Evolutionary conservation across 35 echinoderm and acorn worm species (phyloP).

Genomic region (Ophioderma brevispina): DNA sequence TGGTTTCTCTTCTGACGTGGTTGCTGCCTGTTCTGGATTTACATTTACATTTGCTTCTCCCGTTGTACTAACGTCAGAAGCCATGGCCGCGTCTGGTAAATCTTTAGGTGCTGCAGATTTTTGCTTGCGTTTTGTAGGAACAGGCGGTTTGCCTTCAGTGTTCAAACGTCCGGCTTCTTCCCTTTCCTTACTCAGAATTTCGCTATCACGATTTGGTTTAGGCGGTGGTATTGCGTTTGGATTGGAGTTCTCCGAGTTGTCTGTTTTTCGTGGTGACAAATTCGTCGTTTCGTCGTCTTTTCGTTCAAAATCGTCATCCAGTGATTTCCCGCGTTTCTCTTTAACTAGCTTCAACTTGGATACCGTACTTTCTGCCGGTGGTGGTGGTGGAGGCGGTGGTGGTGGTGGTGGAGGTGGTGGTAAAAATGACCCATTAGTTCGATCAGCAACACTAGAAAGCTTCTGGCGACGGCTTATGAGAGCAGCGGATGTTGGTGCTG

Average conservation of each 20-base stretch:
- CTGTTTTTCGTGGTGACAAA: no score
- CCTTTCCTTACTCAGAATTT: slow-evolving; percentile 5
- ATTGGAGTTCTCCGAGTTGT: not conserved
- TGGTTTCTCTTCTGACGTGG: no score
- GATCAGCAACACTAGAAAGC: not conserved
- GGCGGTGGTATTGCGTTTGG: not conserved
- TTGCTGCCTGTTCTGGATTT: no score
- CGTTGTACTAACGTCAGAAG: no score
- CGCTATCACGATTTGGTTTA: not conserved
- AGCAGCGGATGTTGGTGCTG: not conserved
- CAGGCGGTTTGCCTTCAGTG: not conserved
- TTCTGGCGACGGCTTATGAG: not conserved
- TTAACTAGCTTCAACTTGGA: not conserved
- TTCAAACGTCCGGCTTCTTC: not conserved
- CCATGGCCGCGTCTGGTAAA: not conserved
- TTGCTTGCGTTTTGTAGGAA: not conserved
- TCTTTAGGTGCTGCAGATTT: not conserved
- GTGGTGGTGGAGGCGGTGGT: not conserved
- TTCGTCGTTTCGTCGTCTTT: not conserved
- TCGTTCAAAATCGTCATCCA: not conserved
- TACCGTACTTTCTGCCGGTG: not conserved
- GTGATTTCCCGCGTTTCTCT: not conserved
- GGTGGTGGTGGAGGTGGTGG: not conserved
- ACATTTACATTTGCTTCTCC: no score
- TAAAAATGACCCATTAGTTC: no score